Evolutionary conservation across 2,888 invertebrate species (phyloP), one percentile per base, ranked within the genome.

Genomic region (Zygaena filipendulae): DNA sequence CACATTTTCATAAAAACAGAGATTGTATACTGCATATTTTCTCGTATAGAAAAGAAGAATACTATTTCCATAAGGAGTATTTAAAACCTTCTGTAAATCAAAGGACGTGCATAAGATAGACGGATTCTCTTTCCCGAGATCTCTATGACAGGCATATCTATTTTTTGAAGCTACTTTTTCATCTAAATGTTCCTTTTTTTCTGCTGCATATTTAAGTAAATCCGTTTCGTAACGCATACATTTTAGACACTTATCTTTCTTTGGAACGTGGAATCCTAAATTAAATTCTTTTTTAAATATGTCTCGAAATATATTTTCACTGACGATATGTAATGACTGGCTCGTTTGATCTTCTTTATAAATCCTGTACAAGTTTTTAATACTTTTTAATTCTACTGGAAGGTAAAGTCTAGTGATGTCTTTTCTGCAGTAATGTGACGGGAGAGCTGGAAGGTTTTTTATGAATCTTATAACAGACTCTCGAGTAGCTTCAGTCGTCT

Each of bases 181-280:
- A 3, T 36, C 23, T 16, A 39, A 34, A 27, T 42, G 39, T 7
- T 4, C 16, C 19, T 22, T 6, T 24, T 27, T 30, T 35, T 35
- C 35, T 14, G n/a, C n/a, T n/a, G 21, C 23, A 29, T 24, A 9
- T 10, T 32, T 26, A n/a, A 11, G 26, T 10, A 11, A 10, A 16
- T 33, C 9, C 2, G 13, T 21, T 26, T 31, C 27, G 9, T 11
- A 27, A 13, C 23, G 27, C n/a, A 21, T 18, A 29, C 42, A 43
- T 25, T 40, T 40, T n/a, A 36, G 10, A 9, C 42, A 40, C 23
- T 44, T 42, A 12, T 42, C 41, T 24, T 42, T 44, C 31, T 39
- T 40, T 3, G 40, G 40, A 2, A 42, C 28, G 29, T 42, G 40
- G 19, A 44, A 40, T n/a, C 25, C 31, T 11, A 41, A 37, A 24